Conservation (phyloP, 2,113 vertebrate genomes). For the Alectura lathami region DNA sequence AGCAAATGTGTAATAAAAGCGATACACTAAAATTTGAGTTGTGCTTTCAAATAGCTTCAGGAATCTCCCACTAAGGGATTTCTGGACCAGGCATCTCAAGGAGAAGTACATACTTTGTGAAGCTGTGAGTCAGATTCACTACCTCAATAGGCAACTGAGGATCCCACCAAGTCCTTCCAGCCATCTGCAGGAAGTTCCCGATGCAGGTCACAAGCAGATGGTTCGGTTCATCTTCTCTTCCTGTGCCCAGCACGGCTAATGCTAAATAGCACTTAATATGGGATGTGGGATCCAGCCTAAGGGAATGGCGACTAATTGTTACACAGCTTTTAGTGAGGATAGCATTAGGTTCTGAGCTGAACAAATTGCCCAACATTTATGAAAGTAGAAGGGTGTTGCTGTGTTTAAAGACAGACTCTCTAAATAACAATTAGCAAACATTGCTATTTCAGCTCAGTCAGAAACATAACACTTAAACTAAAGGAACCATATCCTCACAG, state of each 20-base stretch:
- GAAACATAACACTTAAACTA: not conserved
- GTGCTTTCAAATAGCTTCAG: not conserved
- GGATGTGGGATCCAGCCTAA: not conserved
- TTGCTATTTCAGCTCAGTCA: not conserved
- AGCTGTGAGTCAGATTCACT: not conserved
- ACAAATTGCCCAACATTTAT: not conserved
- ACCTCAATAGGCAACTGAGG: not conserved
- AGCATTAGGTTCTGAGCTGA: not conserved
- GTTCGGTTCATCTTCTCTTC: not conserved
- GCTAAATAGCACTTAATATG: not conserved
- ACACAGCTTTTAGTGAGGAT: not conserved
- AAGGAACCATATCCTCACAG: not conserved
- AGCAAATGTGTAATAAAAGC: not conserved
- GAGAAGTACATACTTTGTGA: not conserved
- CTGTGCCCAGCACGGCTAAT: not conserved
- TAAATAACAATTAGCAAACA: not conserved
- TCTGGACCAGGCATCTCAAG: not conserved
- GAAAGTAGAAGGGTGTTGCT: not conserved
- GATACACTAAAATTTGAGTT: not conserved
- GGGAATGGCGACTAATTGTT: not conserved
- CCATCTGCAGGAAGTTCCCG: not conserved
- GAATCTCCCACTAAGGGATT: not conserved
- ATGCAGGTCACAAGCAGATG: not conserved
- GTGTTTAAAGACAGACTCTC: not conserved
- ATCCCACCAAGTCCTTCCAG: not conserved